Evolutionary conservation across 92 coral and sea anemone species (phyloP).

Genomic region (Porites evermanni): DNA sequence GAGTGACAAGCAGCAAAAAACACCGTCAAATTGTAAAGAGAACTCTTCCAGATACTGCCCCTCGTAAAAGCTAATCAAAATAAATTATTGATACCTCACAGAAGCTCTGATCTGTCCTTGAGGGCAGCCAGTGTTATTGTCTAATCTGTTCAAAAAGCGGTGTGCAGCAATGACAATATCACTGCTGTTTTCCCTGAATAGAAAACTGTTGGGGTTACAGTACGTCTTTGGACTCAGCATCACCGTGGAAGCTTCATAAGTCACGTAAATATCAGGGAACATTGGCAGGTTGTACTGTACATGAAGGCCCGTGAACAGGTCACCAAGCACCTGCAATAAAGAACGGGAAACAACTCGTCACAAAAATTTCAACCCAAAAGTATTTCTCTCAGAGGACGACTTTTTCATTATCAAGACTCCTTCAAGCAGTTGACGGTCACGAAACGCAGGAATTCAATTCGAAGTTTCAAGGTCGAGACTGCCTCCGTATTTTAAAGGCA

Average conservation of each 20-base stretch:
- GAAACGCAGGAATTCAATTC: too few species aligned
- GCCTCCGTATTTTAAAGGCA: too few species aligned
- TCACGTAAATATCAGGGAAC: conserved; percentile 85
- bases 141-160: conserved; percentile 76
- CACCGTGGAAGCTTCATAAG: conserved; percentile 79
- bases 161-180: conserved; percentile 85
- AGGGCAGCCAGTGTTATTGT: conserved; percentile 79
- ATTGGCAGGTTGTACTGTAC: conserved; percentile 77
- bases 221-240: conserved; percentile 90
- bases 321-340: conserved; percentile 78
- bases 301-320: conserved; percentile 74
- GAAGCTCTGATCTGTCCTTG: conserved; percentile 72
- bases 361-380: background rate
- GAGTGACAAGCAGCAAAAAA: too few species aligned
- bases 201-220: conserved; percentile 89
- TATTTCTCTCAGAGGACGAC: background rate
- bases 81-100: conserved; percentile 72
- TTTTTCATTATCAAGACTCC: too few species aligned
- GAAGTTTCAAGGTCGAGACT: too few species aligned
- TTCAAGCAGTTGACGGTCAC: too few species aligned
- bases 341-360: background rate
- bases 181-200: conserved; percentile 84
- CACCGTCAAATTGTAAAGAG: background rate
- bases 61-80: background rate
- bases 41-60: too few species aligned